phyloP scores from a whole-genome alignment of 35 echinoderm and acorn worm species.

The Heliocidaris tuberculata region DNA sequence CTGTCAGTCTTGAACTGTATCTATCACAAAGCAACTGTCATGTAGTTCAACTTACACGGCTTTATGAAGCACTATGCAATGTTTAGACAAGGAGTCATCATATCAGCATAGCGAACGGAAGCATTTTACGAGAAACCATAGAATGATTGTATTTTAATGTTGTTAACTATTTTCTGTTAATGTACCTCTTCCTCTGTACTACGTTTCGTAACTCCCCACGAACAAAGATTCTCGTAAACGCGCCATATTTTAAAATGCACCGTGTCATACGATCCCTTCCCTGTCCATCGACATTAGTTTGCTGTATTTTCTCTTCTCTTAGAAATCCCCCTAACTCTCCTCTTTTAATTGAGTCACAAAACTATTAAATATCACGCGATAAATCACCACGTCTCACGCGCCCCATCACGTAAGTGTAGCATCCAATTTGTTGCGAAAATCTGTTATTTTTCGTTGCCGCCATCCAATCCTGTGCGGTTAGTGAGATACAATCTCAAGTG shows the following conservation, averaged over 20 bases:
- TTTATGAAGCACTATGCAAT: no score
- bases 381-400: slow-evolving; percentile 19
- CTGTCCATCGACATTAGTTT: not conserved
- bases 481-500: slow-evolving; percentile 12
- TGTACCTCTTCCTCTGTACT: no score
- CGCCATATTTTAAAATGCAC: not conserved
- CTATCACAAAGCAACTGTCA: no score
- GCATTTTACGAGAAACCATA: no score
- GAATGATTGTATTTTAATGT: no score
- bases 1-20: no score
- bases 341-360: slow-evolving; percentile 40
- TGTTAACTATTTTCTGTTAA: no score
- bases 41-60: no score
- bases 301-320: not conserved
- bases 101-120: no score
- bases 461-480: slow-evolving; percentile 4
- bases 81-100: no score
- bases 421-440: slow-evolving; percentile 35
- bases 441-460: slow-evolving; percentile 17
- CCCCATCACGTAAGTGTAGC: not conserved
- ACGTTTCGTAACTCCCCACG: not conserved
- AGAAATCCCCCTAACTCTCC: not conserved
- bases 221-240: not conserved
- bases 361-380: slow-evolving; percentile 39
- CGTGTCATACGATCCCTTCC: not conserved